Base-by-base conservation (phyloP, 2,888 invertebrate species). In the Caenorhabditis sp. region DNA sequence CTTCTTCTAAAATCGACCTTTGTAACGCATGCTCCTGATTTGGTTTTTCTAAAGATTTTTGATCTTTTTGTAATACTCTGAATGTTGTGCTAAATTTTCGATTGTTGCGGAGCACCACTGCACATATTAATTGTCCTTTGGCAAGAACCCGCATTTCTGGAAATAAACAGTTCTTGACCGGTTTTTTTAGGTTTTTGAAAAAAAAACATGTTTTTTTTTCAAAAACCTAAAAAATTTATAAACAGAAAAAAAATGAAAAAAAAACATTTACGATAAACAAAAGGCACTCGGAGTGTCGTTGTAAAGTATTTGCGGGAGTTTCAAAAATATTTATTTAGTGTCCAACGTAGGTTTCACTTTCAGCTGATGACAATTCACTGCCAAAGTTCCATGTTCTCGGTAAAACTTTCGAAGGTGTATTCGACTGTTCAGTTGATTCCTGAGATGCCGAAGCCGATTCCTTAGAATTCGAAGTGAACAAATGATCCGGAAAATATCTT, bases 1-100 rank as follows among this genome's bases (percentile, higher is more conserved):
- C 72, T 23, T 80, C 78, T 58, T 80, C 80, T 19, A 80, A 59
- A 62, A 80, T 65, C 17, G 77, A 77, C 3, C 65, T 31, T 57
- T 80, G 78, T 2, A 78, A 62, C 1, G 72, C 67, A n/a, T 55
- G 24, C 55, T 55, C 55, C 10, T 55, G 8, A 17, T 43, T 43
- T 14, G 43, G 43, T 14, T 43, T 58, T 37, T 58, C 24, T 12
- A 43, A 43, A 6, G 43, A 43, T 43, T 43, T 43, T 17, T 6
- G 43, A 14, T 43, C 43, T 43, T 43, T 43, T 43, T 43, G 43
- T 3, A 43, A 17, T 12, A 43, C 17, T 43, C 43, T 10, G 43
- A 10, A 43, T 3, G 43, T 43, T 14, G 43, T 43, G 43, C 14
- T 43, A 17, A 43, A 43, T 17, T 43, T 43, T 14, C 43, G 12